These are phyloP conservation scores for Phrynocephalus versicolor DNA, from an alignment of 2,113 vertebrate species.

Conservation along the genomic window DNA sequence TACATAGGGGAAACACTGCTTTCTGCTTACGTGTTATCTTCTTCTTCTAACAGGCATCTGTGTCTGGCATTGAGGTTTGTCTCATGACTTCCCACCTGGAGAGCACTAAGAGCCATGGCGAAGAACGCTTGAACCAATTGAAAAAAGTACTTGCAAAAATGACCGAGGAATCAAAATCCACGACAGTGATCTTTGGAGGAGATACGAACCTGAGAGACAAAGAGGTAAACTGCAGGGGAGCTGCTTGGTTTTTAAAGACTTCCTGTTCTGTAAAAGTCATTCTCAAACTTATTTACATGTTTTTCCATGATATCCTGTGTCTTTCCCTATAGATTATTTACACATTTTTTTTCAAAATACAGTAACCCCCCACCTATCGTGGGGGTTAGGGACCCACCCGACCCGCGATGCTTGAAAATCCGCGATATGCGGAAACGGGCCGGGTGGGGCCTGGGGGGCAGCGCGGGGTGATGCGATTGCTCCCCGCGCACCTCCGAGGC, in stretches of 20 bases:
- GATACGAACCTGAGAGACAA: conserved; percentile 93
- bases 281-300: background rate
- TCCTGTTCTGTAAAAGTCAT: background rate
- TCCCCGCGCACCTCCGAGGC: too few species aligned
- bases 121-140: conserved; percentile 87
- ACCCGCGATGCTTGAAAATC: too few species aligned
- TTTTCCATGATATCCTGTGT: background rate
- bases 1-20: accelerated
- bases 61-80: conserved; percentile 82
- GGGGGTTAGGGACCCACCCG: too few species aligned
- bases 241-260: background rate
- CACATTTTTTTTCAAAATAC: background rate
- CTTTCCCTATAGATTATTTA: background rate
- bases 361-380: too few species aligned
- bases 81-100: conserved; percentile 97
- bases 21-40: background rate
- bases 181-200: conserved; percentile 90
- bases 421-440: too few species aligned
- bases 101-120: conserved; percentile 85
- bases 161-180: conserved; percentile 74
- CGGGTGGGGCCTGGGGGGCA: too few species aligned
- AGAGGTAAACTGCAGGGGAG: conserved; percentile 77
- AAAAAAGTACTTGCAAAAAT: conserved; percentile 79
- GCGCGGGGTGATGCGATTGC: too few species aligned
- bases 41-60: conserved; percentile 74